Conservation (phyloP, 2,113 vertebrate genomes). For the Chauna torquata region DNA sequence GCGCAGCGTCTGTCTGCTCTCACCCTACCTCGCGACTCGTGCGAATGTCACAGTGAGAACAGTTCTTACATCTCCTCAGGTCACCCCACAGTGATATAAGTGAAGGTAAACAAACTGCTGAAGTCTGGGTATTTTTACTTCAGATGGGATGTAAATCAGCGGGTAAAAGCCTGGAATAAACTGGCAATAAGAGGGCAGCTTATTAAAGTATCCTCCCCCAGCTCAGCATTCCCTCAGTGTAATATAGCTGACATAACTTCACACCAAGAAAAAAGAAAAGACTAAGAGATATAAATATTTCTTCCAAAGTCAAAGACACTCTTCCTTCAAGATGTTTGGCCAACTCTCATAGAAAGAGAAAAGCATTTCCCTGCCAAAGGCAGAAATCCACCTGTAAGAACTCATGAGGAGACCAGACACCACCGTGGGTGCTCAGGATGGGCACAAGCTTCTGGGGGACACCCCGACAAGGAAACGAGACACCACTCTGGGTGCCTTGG, state of each 20-base stretch:
- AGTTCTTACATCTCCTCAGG: conserved; percentile 16
- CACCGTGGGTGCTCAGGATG: rapidly evolving
- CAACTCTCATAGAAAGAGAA: background rate
- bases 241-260: background rate
- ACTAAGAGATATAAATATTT: background rate
- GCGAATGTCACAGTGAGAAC: conserved; percentile 41
- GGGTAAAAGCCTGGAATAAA: conserved; percentile 51
- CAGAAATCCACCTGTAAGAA: background rate
- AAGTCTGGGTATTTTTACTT: conserved; percentile 50
- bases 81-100: conserved; percentile 12
- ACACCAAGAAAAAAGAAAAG: background rate
- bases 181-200: conserved; percentile 28
- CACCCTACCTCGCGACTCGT: background rate
- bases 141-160: conserved; percentile 36
- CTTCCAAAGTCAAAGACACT: background rate
- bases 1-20: conserved; percentile 14
- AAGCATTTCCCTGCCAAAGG: background rate
- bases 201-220: conserved; percentile 25
- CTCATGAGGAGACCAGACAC: background rate
- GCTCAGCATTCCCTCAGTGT: background rate
- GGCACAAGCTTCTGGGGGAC: background rate
- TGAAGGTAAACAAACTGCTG: conserved; percentile 57
- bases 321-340: background rate
- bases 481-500: rapidly evolving
- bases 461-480: background rate